These are phyloP conservation scores for Lithophane leautieri DNA, from an alignment of 2,888 invertebrate genomes.

Conservation along the genomic window DNA sequence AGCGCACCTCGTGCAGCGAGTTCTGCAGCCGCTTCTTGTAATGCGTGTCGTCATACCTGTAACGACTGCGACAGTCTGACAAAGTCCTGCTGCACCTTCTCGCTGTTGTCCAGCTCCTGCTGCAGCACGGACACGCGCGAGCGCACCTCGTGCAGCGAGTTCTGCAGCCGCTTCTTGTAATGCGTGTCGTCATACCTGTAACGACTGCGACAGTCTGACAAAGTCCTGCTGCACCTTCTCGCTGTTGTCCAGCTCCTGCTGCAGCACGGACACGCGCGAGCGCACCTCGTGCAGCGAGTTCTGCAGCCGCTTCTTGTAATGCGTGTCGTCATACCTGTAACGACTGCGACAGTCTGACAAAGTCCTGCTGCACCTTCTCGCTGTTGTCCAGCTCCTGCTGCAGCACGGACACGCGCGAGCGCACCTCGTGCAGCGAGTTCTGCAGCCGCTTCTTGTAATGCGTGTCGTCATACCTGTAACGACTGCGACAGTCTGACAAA, in stretches of 20 bases:
- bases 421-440: conserved; percentile 89
- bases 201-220: conserved; percentile 98
- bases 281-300: conserved; percentile 90
- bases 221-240: conserved; percentile 99
- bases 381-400: conserved; percentile 98
- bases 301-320: neutral
- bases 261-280: conserved; percentile 93
- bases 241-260: conserved; percentile 97
- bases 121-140: conserved; percentile 94
- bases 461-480: conserved; percentile 91
- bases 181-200: conserved; percentile 91
- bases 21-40: neutral
- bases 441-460: neutral
- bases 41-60: conserved; percentile 89
- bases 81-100: conserved; percentile 99
- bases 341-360: conserved; percentile 98
- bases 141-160: conserved; percentile 90
- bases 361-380: conserved; percentile 99
- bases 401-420: conserved; percentile 93
- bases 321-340: conserved; percentile 92
- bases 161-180: neutral
- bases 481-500: conserved; percentile 99
- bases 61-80: conserved; percentile 98
- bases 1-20: conserved; percentile 90
- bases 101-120: conserved; percentile 97